Base-by-base conservation (phyloP, 2,888 invertebrate genomes). In the Pegoplata infirma region DNA sequence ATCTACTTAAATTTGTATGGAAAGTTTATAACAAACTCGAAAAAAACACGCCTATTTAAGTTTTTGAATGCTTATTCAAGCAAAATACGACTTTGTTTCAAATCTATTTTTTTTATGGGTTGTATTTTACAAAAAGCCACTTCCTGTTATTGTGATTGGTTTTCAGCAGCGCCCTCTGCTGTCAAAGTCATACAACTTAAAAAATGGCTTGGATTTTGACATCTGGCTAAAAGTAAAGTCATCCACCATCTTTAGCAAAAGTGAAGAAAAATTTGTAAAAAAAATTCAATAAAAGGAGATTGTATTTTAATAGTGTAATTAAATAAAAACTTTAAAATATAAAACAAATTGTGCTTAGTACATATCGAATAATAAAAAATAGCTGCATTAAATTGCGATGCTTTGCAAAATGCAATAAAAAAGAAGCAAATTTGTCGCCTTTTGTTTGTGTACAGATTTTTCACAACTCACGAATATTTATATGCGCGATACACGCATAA, bases 401-500 rank as follows among this genome's bases (percentile, higher is more conserved):
- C 36, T 23, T 55, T 79, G 10, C 66, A 79, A 36, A 23, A 32
- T 17, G 90, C 91, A 82, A 87, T 95, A 76, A 91, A 92, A 87
- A 90, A 91, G 58, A 91, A 93, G 89, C 91, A 92, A 89, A 91
- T 94, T 78, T 95, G 95, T 88, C 92, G 95, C 82, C n/a, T 95
- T 95, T 89, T 95, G 95, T 89, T 90, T 95, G 83, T 89, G 91
- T 77, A 92, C 93, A 86, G 91, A 92, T 82, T 91, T 91, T 80
- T 25, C 51, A 14, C 91, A 92, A 71, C 89, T 95, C 80, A 91
- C 90, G 81, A 93, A 91, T 88, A 93, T 95, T 86, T 94, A 93
- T 88, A 92, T 93, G 83, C 82, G 85, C 16, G 91, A 91, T 85
- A 85, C 89, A 69, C 91, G 89, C 82, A 89, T 91, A 81, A 93